A percentile compares a stretch with the other conserved stretches of the same genome.
phyloP scores from a whole-genome alignment of 92 coral and sea anemone species.

The Epizoanthus ramosus region DNA sequence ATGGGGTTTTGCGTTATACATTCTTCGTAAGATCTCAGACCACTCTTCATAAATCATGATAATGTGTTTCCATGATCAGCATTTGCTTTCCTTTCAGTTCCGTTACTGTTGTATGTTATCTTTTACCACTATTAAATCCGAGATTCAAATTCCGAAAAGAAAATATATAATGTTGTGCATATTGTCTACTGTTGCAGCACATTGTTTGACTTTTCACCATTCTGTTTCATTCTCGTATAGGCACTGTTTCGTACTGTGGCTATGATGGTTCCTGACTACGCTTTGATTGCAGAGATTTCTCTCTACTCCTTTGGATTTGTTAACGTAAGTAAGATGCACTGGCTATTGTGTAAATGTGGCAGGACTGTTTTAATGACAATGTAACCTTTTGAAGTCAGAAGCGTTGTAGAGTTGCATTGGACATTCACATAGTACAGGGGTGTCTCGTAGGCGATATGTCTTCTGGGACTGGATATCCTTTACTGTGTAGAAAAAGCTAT shows the following conservation, averaged over 20 bases:
- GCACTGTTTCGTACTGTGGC: conserved; percentile 97
- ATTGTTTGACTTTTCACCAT: not conserved
- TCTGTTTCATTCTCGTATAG: conserved; percentile 44
- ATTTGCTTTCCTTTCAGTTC: not conserved
- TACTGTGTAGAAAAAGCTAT: too few species aligned
- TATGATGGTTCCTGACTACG: conserved; percentile 99
- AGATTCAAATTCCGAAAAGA: too few species aligned
- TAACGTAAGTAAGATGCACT: conserved; percentile 66
- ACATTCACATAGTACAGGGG: too few species aligned
- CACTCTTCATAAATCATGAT: too few species aligned
- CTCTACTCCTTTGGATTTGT: conserved; percentile 97
- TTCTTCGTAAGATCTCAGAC: too few species aligned
- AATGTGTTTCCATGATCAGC: too few species aligned
- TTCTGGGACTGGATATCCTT: too few species aligned
- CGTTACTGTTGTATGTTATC: not conserved
- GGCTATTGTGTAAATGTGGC: not conserved
- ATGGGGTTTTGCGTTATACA: too few species aligned
- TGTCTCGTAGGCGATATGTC: too few species aligned
- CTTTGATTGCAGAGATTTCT: conserved; percentile 96
- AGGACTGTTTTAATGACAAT: not conserved
- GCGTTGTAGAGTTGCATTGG: not conserved
- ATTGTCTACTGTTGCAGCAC: too few species aligned
- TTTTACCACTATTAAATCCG: not conserved
- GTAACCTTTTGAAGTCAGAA: not conserved
- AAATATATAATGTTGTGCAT: too few species aligned